Percentiles rank a stretch among this genome's conserved stretches.
These are phyloP conservation scores for Enteromius unitaeniatus DNA, from an alignment of 2,797 vertebrate species.

Conservation along the genomic window DNA sequence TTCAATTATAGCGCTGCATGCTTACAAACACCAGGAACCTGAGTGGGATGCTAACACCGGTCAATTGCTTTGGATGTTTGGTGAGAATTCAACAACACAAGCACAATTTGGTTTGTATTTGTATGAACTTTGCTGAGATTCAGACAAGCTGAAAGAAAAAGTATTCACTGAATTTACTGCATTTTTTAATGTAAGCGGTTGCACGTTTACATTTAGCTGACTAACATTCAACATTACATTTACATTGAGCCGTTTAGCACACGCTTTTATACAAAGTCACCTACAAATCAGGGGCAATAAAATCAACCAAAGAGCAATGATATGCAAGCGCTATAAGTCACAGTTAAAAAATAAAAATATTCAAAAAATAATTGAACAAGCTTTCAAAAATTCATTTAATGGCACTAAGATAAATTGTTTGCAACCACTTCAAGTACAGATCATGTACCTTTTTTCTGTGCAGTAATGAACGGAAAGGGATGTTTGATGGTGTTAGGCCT, in stretches of 20 bases:
- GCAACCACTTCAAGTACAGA: neutral
- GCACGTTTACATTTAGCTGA: neutral
- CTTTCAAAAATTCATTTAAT: neutral
- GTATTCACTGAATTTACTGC: too few species aligned
- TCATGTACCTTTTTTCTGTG: too few species aligned
- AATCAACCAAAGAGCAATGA: too few species aligned
- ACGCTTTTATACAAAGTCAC: too few species aligned
- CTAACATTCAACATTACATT: neutral
- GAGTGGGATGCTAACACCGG: neutral
- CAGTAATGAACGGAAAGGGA: neutral
- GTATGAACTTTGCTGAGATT: neutral
- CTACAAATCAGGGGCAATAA: too few species aligned
- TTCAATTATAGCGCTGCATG: constrained; percentile 72
- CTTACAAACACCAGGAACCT: neutral
- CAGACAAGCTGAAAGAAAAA: too few species aligned
- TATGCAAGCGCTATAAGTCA: too few species aligned
- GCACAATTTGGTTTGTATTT: neutral
- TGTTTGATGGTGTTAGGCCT: neutral
- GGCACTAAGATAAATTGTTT: neutral
- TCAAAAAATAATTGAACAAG: too few species aligned
- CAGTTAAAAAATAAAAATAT: too few species aligned
- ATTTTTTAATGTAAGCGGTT: too few species aligned
- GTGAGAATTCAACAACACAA: neutral
- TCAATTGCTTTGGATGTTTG: neutral
- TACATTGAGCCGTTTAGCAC: too few species aligned